Evolutionary conservation across 2,113 vertebrate species (phyloP).

Genomic region (Aplodontia rufa): DNA sequence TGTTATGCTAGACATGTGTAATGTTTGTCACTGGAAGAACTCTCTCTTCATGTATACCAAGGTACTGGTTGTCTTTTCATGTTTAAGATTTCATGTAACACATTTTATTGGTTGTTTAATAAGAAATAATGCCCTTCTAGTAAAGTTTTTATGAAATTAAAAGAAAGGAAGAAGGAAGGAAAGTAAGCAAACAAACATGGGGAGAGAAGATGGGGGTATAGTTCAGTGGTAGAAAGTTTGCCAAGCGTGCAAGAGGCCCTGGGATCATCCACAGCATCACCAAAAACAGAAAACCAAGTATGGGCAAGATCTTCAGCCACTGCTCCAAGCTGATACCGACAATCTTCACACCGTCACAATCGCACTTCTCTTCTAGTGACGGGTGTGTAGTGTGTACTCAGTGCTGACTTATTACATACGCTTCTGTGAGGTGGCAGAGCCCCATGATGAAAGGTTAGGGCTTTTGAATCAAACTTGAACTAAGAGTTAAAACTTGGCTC

Average conservation of each 20-base stretch:
- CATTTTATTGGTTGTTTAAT: constrained; percentile 61
- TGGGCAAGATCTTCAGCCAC: not conserved
- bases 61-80: not conserved
- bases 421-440: not conserved
- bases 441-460: not conserved
- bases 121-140: constrained; percentile 41
- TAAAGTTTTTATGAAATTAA: constrained; percentile 70
- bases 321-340: not conserved
- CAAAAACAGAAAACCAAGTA: not conserved
- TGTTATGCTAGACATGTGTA: not conserved
- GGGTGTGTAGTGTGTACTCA: rapidly evolving
- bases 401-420: not conserved
- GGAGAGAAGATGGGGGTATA: no score
- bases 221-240: no score
- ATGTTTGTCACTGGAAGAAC: constrained; percentile 3
- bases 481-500: not conserved
- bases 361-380: not conserved
- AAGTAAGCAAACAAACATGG: not conserved
- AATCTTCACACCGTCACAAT: not conserved
- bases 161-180: not conserved
- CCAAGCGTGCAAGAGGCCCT: no score
- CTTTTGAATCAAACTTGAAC: not conserved
- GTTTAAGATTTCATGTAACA: not conserved
- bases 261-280: no score
- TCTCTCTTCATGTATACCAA: constrained; percentile 29